These are phyloP conservation scores for Damaliscus lunatus DNA, from an alignment of 2,113 vertebrate species.

Conservation along the genomic window DNA sequence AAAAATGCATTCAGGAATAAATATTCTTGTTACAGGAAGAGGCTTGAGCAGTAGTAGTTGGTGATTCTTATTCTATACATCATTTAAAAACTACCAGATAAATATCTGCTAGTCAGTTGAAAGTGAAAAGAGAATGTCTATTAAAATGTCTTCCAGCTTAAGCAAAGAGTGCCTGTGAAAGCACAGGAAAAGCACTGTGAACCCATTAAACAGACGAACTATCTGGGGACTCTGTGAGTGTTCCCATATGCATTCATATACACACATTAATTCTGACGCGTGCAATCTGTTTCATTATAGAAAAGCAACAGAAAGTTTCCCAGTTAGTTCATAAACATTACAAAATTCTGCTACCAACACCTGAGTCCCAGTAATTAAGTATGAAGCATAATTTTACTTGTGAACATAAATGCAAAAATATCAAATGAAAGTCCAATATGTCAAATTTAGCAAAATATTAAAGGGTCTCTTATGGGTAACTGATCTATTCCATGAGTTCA, in stretches of 20 bases:
- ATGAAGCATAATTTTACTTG: not conserved
- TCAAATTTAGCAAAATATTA: not conserved
- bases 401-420: not conserved
- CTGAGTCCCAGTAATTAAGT: not conserved
- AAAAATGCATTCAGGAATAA: not conserved
- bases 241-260: not conserved
- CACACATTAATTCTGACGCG: not conserved
- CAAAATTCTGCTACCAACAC: not conserved
- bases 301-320: not conserved
- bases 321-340: not conserved
- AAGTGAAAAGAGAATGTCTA: not conserved
- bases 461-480: not conserved
- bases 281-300: not conserved
- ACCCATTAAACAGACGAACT: not conserved
- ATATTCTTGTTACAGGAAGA: not conserved
- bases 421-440: not conserved
- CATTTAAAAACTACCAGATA: not conserved
- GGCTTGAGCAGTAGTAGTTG: not conserved
- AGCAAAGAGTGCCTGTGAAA: not conserved
- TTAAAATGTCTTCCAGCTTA: not conserved
- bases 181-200: not conserved
- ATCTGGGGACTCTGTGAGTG: not conserved
- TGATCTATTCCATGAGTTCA: not conserved
- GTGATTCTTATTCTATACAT: not conserved
- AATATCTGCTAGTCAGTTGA: not conserved